A percentile compares a stretch with the other conserved stretches of the same genome.
These are phyloP conservation scores for Merops nubicus DNA, from an alignment of 2,113 vertebrate species.

Conservation along the genomic window DNA sequence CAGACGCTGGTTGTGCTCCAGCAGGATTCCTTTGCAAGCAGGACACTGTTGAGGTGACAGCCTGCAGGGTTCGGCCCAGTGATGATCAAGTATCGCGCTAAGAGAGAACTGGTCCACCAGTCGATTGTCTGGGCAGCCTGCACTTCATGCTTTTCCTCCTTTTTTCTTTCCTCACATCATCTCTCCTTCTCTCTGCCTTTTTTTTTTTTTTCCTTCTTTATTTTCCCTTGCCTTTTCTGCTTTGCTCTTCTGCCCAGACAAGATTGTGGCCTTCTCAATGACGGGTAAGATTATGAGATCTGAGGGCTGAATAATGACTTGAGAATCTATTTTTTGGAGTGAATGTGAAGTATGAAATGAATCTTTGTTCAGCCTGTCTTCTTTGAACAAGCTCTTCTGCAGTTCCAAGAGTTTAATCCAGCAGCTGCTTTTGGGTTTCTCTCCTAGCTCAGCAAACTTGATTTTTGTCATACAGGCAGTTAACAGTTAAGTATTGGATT, in stretches of 20 bases:
- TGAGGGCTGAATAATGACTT: conserved; percentile 72
- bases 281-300: conserved; percentile 79
- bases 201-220: background rate
- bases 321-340: no score
- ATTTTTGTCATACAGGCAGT: background rate
- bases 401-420: background rate
- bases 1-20: background rate
- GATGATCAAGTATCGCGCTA: conserved; percentile 72
- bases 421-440: background rate
- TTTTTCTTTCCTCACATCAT: background rate
- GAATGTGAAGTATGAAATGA: background rate
- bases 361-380: background rate
- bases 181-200: background rate
- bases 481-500: conserved; percentile 13
- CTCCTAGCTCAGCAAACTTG: background rate
- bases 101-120: conserved; percentile 75
- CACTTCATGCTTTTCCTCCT: background rate
- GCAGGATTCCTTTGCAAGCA: background rate
- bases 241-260: conserved; percentile 63
- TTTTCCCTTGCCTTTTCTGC: conserved; percentile 27
- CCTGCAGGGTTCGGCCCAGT: conserved; percentile 12
- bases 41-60: background rate
- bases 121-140: conserved; percentile 50
- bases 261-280: conserved; percentile 69
- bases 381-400: no score